Base-by-base conservation (phyloP, 2,113 vertebrate genomes). In the Sigmodon hispidus region DNA sequence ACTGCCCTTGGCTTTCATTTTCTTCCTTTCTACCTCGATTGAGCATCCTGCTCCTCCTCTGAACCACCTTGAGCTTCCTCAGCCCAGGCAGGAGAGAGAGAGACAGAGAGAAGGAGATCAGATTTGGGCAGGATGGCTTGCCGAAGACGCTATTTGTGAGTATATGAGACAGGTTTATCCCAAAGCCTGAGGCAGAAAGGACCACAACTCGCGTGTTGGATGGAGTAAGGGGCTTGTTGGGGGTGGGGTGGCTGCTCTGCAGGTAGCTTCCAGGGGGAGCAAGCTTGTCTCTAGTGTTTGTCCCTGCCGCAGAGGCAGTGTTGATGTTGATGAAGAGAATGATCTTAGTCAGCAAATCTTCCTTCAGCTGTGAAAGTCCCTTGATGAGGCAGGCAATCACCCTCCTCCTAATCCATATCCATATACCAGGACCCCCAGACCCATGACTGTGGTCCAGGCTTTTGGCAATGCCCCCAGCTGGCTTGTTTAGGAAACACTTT, bases 91-190 rank as follows among this genome's bases (percentile, higher is more conserved):
- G 61, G 79, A 59, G 48, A 98, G 97, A 97, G 59, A 97, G 79
- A 98, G 97, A 97, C 43, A 97, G 79, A 59, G 97, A 97, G 48
- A 97, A 97, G 96, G 93, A 72, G 95, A 94, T 72, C 13, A 15
- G 24, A 94, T 96, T 95, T 92, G 79, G 73, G 84, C 90, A 98
- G 98, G 97, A 99, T 99, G 99, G 99, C 99, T 95, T 99, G 99
- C 98, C 98, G 99, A 98, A 98, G 98, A 98, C 99, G 98, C 98
- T 98, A 99, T 98, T 99, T 99, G 99, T 99, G 98, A 99, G 99
- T 99, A 99, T 97, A 12, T 6, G 69, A 73, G 87, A 45, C 93
- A 40, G 79, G 94, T 96, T 96, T 97, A 85, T 96, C 98, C 81
- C 43, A 77, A 52, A 48, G 50, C 88, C 63, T 7, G 3, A 65